Percentiles rank a stretch among this genome's conserved stretches.
Conservation (phyloP, 2,888 invertebrate genomes). For the Orchesellides sinensis region DNA sequence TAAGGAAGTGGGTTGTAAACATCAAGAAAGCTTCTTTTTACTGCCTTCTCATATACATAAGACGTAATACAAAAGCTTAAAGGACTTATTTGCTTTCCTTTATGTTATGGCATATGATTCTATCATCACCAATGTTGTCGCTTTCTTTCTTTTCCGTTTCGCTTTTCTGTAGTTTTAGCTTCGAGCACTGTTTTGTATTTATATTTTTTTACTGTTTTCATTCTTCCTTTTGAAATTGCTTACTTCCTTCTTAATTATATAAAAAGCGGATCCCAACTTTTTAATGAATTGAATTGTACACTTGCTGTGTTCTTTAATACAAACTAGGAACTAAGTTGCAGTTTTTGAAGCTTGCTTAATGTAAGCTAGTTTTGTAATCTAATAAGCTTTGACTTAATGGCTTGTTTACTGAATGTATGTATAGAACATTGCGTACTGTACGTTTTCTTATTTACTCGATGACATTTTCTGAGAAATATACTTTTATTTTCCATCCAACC, state of each 20-base stretch:
- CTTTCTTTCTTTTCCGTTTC: slow-evolving; percentile 32
- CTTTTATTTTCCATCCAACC: too few relatives aligned
- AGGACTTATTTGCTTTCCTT: slow-evolving; percentile 34
- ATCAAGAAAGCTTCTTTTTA: slow-evolving; percentile 54
- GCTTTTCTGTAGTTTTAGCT: slow-evolving; percentile 28
- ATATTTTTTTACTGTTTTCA: slow-evolving; percentile 36
- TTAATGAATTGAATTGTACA: slow-evolving; percentile 57
- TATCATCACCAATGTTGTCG: slow-evolving; percentile 47
- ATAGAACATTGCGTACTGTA: too few relatives aligned
- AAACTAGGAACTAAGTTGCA: neutral
- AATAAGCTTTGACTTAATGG: too few relatives aligned
- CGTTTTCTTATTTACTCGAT: too few relatives aligned
- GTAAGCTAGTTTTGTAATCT: too few relatives aligned
- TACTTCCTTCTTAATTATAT: slow-evolving; percentile 51
- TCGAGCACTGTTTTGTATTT: slow-evolving; percentile 47
- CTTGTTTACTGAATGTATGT: too few relatives aligned
- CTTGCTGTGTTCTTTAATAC: neutral
- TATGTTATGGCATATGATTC: slow-evolving; percentile 35
- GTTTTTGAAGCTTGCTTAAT: too few relatives aligned
- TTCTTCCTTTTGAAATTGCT: slow-evolving; percentile 40
- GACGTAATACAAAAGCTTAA: slow-evolving; percentile 40
- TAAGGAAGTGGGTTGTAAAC: slow-evolving; percentile 63
- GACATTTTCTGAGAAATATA: too few relatives aligned
- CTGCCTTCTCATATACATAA: slow-evolving; percentile 36
- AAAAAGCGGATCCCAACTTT: slow-evolving; percentile 52